Evolutionary conservation across 2,888 invertebrate species (phyloP).

Genomic region (Dysmachus trigonus): DNA sequence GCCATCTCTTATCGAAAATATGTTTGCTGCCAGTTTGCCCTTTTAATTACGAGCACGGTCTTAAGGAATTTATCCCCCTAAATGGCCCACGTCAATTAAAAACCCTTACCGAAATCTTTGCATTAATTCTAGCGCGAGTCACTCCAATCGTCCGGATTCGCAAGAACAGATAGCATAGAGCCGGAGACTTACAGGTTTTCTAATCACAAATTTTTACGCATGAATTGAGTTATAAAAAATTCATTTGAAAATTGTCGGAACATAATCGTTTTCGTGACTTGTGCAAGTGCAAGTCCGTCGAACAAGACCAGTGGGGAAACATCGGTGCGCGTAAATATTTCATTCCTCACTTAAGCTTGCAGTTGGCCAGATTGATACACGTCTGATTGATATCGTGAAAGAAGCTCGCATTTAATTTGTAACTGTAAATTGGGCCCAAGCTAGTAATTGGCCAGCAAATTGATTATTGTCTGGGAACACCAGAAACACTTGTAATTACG

Average conservation of each 20-base stretch:
- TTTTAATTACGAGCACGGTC: constrained; percentile 70
- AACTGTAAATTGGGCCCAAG: constrained; percentile 20
- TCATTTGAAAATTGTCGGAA: constrained; percentile 30
- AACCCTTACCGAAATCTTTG: not conserved
- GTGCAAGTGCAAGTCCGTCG: constrained; percentile 41
- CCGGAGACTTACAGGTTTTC: constrained; percentile 10
- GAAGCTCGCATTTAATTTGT: constrained; percentile 12
- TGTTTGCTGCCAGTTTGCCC: constrained; percentile 94
- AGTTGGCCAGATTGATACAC: constrained; percentile 21
- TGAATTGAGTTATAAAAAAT: constrained; percentile 41
- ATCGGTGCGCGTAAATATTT: not conserved
- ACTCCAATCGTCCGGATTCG: not conserved
- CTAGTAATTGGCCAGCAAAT: constrained; percentile 14
- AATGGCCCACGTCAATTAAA: not conserved
- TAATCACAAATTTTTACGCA: constrained; percentile 40
- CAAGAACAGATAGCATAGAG: not conserved
- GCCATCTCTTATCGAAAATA: constrained; percentile 91
- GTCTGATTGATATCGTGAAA: constrained; percentile 29
- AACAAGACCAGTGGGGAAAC: not conserved
- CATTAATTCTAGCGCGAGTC: not conserved
- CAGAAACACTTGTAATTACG: not conserved
- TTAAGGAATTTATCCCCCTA: not conserved
- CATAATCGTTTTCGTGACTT: constrained; percentile 43
- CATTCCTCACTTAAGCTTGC: constrained; percentile 9
- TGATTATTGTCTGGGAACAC: not conserved